Evolutionary conservation across 2,797 vertebrate genomes (phyloP).

Genomic region (Acanthopagrus latus): DNA sequence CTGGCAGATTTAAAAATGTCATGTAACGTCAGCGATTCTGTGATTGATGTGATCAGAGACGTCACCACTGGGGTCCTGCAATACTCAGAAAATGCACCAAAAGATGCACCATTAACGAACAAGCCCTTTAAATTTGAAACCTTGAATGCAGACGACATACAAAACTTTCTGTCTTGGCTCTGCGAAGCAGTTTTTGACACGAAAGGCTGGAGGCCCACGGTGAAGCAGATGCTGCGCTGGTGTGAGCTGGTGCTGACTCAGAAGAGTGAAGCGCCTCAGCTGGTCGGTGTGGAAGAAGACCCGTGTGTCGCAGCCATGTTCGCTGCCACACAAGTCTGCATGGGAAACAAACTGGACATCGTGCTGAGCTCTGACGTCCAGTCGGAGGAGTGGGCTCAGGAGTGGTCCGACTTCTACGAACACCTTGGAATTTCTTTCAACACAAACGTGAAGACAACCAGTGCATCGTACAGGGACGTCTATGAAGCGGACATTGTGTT

Average conservation of each 20-base stretch:
- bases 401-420: constrained; percentile 49
- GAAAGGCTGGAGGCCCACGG: constrained; percentile 18
- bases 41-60: not conserved
- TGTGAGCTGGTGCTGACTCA: constrained; percentile 33
- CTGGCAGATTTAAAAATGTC: not conserved
- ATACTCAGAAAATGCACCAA: not conserved
- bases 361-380: constrained; percentile 31
- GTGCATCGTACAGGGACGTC: not conserved
- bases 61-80: not conserved
- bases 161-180: constrained; percentile 1
- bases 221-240: constrained; percentile 38
- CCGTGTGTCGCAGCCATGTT: constrained; percentile 45
- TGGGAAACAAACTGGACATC: constrained; percentile 34
- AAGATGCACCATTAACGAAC: not conserved
- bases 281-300: constrained; percentile 23
- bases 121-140: not conserved
- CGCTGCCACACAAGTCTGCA: constrained; percentile 14
- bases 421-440: constrained; percentile 8
- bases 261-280: fast-evolving
- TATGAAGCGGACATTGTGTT: constrained; percentile 42
- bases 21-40: not conserved
- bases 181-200: constrained; percentile 41
- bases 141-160: fast-evolving
- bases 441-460: constrained; percentile 6
- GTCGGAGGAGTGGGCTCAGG: not conserved